Percentiles rank a stretch among this genome's conserved stretches.
Conservation (phyloP, 2,888 invertebrate species). For the Stenoptilia bipunctidactyla region DNA sequence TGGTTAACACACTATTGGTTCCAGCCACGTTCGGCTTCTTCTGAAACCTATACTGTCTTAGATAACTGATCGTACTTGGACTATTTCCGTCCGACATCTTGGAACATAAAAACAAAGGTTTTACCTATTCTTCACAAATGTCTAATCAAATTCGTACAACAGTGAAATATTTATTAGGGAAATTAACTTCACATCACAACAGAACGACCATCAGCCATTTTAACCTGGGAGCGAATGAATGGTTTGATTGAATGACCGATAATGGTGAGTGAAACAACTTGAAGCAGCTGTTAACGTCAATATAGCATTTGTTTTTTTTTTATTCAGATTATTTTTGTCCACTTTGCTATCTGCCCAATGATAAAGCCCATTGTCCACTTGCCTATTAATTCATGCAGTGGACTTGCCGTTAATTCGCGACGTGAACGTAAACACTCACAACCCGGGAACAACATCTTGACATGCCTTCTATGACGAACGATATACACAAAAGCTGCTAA, state of each 20-base stretch:
- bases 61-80: constrained; percentile 72
- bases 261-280: constrained; percentile 26
- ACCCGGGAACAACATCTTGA: no score
- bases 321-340: no score
- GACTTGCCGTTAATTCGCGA: no score
- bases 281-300: background rate
- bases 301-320: no score
- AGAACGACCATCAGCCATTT: constrained; percentile 61
- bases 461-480: no score
- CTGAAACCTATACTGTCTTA: constrained; percentile 78
- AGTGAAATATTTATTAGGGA: constrained; percentile 31
- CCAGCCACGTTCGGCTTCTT: constrained; percentile 66
- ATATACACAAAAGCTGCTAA: no score
- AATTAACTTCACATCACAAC: constrained; percentile 32
- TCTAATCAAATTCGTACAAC: background rate
- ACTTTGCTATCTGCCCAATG: no score
- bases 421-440: no score
- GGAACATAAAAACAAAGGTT: constrained; percentile 13
- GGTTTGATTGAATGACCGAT: constrained; percentile 4
- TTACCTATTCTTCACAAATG: constrained; percentile 5
- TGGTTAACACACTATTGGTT: constrained; percentile 37
- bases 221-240: constrained; percentile 55
- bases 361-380: no score
- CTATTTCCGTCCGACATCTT: constrained; percentile 63
- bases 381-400: no score